Evolutionary conservation across 1,140 invertebrate species (phyloP).

Genomic region (Arctopsyche grandis): DNA sequence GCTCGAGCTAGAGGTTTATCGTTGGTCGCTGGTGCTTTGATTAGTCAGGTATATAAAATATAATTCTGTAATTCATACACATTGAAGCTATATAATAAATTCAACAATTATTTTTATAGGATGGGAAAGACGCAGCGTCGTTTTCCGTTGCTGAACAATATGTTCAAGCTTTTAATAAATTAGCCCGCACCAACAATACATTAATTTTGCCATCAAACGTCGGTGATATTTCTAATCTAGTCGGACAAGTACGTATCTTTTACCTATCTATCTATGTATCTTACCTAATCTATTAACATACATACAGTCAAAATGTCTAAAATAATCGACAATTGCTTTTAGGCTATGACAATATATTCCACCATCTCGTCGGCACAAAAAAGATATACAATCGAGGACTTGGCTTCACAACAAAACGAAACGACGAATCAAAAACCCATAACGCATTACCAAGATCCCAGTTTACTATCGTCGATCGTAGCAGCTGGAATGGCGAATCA

Average conservation of each 20-base stretch:
- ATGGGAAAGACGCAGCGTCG: conserved; percentile 88
- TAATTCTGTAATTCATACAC: background rate
- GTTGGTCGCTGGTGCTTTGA: conserved; percentile 77
- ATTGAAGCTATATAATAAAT: background rate
- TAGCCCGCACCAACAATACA: conserved; percentile 95
- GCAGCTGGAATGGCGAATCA: conserved; percentile 44
- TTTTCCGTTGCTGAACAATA: conserved; percentile 96
- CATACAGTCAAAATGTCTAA: background rate
- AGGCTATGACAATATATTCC: conserved; percentile 79
- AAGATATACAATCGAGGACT: conserved; percentile 35
- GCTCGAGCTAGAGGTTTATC: conserved; percentile 83
- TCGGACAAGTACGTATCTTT: conserved; percentile 79
- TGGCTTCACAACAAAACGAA: conserved; percentile 13
- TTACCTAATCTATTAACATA: background rate
- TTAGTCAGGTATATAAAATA: conserved; percentile 59
- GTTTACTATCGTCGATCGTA: conserved; percentile 23
- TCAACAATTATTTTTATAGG: conserved; percentile 57
- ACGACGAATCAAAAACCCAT: conserved; percentile 5
- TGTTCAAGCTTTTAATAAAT: conserved; percentile 89
- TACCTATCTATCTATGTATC: conserved; percentile 25
- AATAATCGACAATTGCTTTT: conserved; percentile 55
- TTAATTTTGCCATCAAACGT: conserved; percentile 92
- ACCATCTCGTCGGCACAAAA: conserved; percentile 65
- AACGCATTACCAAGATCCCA: conserved; percentile 24
- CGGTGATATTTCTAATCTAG: conserved; percentile 84